Base-by-base conservation (phyloP, 2,888 invertebrate genomes). In the Stegophylla sp. region DNA sequence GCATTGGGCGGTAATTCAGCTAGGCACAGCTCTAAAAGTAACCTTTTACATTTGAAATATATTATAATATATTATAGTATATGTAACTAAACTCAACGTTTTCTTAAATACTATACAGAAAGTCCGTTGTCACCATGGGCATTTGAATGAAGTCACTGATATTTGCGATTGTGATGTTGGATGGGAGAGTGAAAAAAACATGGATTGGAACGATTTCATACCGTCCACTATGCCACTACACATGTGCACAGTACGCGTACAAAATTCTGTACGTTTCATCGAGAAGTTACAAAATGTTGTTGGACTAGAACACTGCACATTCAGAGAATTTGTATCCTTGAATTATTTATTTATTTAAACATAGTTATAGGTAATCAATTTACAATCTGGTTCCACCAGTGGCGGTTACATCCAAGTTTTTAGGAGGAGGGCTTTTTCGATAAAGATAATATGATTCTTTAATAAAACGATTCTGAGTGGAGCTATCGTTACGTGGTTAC, bases 71-170 rank as follows among this genome's bases (percentile, higher is more conserved):
- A 69, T 71, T 71, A 34, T 34, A 34, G 7, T 34, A 34, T 5
- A 34, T 34, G 34, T 5, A 34, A n/a, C n/a, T n/a, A 34, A 34
- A 34, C 34, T 7, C 3, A 15, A 4, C 17, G 17, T 51, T 51
- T 51, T 4, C 17, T 4, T 17, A 51, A 51, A 51, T 23, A 59
- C 28, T 15, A 17, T 28, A 15, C 63, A 75, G 59, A 67, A 64
- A 43, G 41, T 83, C 7, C 74, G 77, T 17, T 83, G 83, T 74
- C 81, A 81, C 41, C 66, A 74, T 28, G 83, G 83, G 20, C 13
- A 26, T 3, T 13, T 82, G 34, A 66, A 82, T 48, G 23, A 45
- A 2, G 28, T n/a, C 0, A 51, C 74, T 0, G 53, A 23, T 23
- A 43, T 79, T 28, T 83, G 82, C 13, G 71, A 41, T 9, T 83